Percentiles rank a stretch among this genome's conserved stretches.
phyloP scores from a whole-genome alignment of 1,140 invertebrate genomes.

The Eumeta japonica region DNA sequence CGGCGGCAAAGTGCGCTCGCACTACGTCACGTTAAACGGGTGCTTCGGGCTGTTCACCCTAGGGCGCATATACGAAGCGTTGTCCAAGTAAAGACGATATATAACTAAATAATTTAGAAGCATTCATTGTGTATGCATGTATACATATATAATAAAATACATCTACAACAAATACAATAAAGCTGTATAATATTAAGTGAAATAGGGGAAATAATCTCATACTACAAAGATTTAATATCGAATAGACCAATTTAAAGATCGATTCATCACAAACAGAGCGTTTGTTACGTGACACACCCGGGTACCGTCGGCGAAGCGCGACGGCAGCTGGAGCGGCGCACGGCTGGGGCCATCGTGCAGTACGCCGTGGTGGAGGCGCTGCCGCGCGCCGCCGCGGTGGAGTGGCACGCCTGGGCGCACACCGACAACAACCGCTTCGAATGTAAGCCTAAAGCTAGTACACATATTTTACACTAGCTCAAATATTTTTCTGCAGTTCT shows the following conservation, averaged over 20 bases:
- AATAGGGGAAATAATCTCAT: neutral
- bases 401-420: slow-evolving; percentile 91
- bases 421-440: slow-evolving; percentile 82
- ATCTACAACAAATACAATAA: neutral
- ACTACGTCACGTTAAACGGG: slow-evolving; percentile 76
- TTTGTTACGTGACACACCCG: slow-evolving; percentile 77
- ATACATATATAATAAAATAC: neutral
- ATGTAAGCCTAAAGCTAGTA: slow-evolving; percentile 61
- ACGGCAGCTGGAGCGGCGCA: slow-evolving; percentile 76
- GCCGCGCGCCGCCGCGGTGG: slow-evolving; percentile 75
- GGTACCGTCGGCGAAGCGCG: slow-evolving; percentile 67
- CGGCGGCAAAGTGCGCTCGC: slow-evolving; percentile 77
- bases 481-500: too few species aligned
- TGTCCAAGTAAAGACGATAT: slow-evolving; percentile 72
- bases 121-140: too few species aligned
- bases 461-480: too few species aligned
- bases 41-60: slow-evolving; percentile 76
- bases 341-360: slow-evolving; percentile 84
- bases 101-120: too few species aligned
- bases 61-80: slow-evolving; percentile 75
- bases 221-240: neutral
- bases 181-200: neutral
- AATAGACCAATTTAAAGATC: neutral
- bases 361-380: slow-evolving; percentile 80
- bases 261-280: slow-evolving; percentile 64